A percentile compares a stretch with the other conserved stretches of the same genome.
These are phyloP conservation scores for Aspidapion aeneum DNA, from an alignment of 2,888 invertebrate genomes.

Conservation along the genomic window DNA sequence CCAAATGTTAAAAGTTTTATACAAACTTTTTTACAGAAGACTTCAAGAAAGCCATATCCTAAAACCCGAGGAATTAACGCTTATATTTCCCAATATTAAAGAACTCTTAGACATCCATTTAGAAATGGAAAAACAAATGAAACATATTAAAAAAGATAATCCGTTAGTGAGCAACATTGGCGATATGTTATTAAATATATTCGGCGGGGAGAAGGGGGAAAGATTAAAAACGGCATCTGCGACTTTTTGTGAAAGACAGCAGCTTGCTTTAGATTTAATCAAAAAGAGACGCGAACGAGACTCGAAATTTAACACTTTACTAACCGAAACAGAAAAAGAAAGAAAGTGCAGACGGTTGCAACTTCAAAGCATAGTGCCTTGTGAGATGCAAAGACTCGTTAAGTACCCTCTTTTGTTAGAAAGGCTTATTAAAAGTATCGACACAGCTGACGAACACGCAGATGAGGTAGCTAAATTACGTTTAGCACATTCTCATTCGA, in stretches of 20 bases:
- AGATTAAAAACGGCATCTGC: conserved; percentile 62
- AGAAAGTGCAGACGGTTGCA: conserved; percentile 79
- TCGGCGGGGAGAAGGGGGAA: conserved; percentile 65
- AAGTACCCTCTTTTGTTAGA: conserved; percentile 87
- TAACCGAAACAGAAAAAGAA: conserved; percentile 74
- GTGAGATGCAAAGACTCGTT: conserved; percentile 79
- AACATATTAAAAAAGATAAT: conserved; percentile 63
- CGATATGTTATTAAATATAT: conserved; percentile 72
- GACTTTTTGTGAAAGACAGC: conserved; percentile 84
- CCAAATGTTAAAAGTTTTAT: conserved; percentile 81
- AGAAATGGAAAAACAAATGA: conserved; percentile 70
- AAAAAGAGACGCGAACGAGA: conserved; percentile 75
- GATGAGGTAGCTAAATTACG: conserved; percentile 59
- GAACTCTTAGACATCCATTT: conserved; percentile 75
- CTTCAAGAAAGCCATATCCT: conserved; percentile 65
- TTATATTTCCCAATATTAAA: conserved; percentile 82
- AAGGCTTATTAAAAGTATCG: conserved; percentile 44
- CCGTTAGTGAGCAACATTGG: conserved; percentile 72
- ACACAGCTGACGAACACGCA: conserved; percentile 37
- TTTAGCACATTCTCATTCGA: conserved; percentile 71
- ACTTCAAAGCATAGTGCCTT: conserved; percentile 82
- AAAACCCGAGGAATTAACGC: conserved; percentile 68
- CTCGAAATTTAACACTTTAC: conserved; percentile 73
- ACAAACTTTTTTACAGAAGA: conserved; percentile 78
- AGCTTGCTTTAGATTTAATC: conserved; percentile 78